Evolutionary conservation across 2,113 vertebrate species (phyloP), one percentile per base, ranked within the genome.

Genomic region (Plestiodon gilberti): DNA sequence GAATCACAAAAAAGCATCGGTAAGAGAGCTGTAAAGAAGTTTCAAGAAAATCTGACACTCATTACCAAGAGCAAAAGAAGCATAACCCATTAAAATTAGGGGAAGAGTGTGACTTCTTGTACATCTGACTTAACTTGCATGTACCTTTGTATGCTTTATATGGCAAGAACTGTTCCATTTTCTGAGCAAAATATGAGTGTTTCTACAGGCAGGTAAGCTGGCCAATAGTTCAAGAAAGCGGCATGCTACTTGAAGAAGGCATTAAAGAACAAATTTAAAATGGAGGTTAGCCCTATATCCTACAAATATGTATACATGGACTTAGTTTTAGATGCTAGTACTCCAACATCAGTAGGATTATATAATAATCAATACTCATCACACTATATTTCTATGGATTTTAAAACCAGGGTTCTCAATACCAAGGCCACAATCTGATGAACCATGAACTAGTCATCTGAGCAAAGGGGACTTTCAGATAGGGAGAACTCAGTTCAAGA

Each of bases 61-160:
- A 48, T 18, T 33, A 38, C 38, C 38, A 79, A 81, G 23, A 20
- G 23, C 25, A 35, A 73, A n/a, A 59, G 25, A 85, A 35, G 59
- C 59, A 52, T 93, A 96, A 96, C 95, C 96, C 95, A 96, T 95
- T 74, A 90, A n/a, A 83, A 87, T 55, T 22, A 70, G 84, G 92
- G 81, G 77, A 89, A 78, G 93, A 95, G n/a, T 61, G 64, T 81
- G 86, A 88, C 93, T 93, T 94, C 91, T 25, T 65, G 84, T 96
- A 55, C 38, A 40, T 52, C 20, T 33, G 30, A 62, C 71, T 30
- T 55, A 80, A 64, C 78, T 78, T 81, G 69, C 40, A 76, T 82
- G 65, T 17, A 70, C 67, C 76, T 75, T 81, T 84, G 67, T 74
- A 33, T 71, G 43, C 48, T 43, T 88, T 79, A 77, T 43, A 71